Evolutionary conservation across 2,113 vertebrate species (phyloP).

Genomic region (Vidua chalybeata): DNA sequence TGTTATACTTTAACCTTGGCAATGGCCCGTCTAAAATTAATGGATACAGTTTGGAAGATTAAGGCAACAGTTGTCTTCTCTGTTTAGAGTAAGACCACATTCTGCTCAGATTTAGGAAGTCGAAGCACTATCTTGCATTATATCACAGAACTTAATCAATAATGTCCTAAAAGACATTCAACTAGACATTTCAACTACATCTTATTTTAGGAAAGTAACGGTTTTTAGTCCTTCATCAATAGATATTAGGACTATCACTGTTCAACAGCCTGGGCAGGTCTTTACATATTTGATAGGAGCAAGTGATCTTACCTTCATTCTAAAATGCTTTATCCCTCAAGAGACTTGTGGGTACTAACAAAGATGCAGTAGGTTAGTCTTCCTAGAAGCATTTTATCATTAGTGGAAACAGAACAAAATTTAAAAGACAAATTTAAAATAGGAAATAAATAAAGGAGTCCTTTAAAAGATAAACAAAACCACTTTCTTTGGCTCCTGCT

Average conservation of each 20-base stretch:
- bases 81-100: background rate
- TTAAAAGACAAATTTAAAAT: background rate
- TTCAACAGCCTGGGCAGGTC: rapidly evolving
- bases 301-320: background rate
- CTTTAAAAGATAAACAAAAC: background rate
- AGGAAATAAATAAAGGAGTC: background rate
- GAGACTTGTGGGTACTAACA: background rate
- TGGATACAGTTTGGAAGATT: background rate
- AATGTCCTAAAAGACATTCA: background rate
- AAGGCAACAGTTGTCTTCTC: background rate
- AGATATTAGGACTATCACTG: background rate
- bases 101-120: background rate
- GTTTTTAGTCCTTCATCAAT: background rate
- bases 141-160: background rate
- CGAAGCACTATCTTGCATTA: background rate
- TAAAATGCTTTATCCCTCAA: background rate
- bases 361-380: background rate
- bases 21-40: background rate
- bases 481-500: background rate
- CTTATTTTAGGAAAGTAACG: background rate
- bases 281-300: background rate
- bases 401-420: background rate
- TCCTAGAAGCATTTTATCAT: background rate
- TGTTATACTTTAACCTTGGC: background rate
- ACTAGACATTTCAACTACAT: background rate